phyloP scores from a whole-genome alignment of 2,888 invertebrate species.

The Amorpha juglandis region DNA sequence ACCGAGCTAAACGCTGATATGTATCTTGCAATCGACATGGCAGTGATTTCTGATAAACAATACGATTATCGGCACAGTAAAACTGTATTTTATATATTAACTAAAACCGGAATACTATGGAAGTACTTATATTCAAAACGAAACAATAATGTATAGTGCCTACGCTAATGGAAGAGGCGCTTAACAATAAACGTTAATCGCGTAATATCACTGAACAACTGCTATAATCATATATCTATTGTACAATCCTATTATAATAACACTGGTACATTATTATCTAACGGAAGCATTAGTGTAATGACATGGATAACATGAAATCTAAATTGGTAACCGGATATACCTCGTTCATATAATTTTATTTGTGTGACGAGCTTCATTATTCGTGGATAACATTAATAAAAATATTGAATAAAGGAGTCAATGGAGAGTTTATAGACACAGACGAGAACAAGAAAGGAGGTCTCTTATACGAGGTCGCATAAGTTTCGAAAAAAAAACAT shows the following conservation, averaged over 20 bases:
- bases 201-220: neutral
- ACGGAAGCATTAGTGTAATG: constrained; percentile 7
- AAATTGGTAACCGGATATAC: neutral
- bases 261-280: neutral
- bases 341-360: neutral
- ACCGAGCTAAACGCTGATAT: too few relatives aligned
- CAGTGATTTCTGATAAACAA: too few relatives aligned
- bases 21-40: too few relatives aligned
- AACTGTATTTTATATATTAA: too few relatives aligned
- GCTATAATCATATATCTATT: neutral
- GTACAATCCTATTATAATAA: neutral
- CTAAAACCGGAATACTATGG: neutral
- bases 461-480: too few relatives aligned
- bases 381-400: too few relatives aligned
- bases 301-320: neutral
- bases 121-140: neutral
- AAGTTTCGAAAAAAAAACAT: too few relatives aligned
- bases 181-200: neutral
- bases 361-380: neutral
- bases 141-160: neutral
- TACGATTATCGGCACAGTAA: too few relatives aligned
- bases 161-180: neutral
- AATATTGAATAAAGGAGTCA: too few relatives aligned
- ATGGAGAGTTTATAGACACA: too few relatives aligned
- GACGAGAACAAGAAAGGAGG: too few relatives aligned